Percentiles rank a stretch among this genome's conserved stretches.
Conservation (phyloP, 2,113 vertebrate species). For the Tenrec ecaudatus region DNA sequence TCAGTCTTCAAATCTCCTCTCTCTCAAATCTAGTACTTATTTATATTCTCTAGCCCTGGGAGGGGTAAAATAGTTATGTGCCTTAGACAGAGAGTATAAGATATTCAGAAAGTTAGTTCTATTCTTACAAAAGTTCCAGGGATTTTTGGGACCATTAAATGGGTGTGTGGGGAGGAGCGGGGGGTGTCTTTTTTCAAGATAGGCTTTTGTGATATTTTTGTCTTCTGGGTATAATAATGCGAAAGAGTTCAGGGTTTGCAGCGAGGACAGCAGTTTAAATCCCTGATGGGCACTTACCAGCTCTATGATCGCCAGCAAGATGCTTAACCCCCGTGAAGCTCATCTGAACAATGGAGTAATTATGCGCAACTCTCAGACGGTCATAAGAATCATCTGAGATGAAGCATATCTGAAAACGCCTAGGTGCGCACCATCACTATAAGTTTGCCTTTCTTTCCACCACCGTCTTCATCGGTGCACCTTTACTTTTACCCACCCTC, state of each 20-base stretch:
- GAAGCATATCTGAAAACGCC: not conserved
- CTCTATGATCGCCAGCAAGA: not conserved
- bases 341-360: not conserved
- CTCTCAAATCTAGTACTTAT: constrained; percentile 14
- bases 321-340: not conserved
- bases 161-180: no score
- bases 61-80: not conserved
- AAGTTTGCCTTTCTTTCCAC: not conserved
- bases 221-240: not conserved
- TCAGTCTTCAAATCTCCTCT: not conserved
- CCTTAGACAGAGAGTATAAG: not conserved
- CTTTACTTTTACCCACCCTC: not conserved
- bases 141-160: constrained; percentile 10
- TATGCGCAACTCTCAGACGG: not conserved
- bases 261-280: not conserved
- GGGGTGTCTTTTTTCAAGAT: not conserved
- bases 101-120: not conserved
- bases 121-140: not conserved
- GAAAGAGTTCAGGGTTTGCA: not conserved
- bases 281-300: not conserved
- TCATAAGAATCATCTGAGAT: not conserved
- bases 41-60: constrained; percentile 25
- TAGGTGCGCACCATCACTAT: not conserved
- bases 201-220: not conserved
- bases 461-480: not conserved